These are phyloP conservation scores for Drosophila demipolita DNA, from an alignment of 2,888 invertebrate species.

Conservation along the genomic window DNA sequence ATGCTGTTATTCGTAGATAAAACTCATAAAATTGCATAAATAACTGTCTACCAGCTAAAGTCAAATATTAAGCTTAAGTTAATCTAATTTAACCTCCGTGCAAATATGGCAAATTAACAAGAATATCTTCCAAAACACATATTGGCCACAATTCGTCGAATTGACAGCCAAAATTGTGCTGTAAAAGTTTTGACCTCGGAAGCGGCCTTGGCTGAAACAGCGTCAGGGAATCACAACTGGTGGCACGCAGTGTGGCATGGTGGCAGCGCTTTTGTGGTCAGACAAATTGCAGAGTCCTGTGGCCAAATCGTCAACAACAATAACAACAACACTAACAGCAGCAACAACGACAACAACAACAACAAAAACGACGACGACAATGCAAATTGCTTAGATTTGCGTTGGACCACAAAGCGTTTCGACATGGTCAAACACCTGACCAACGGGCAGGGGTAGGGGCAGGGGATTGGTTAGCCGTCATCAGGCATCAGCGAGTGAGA, in stretches of 20 bases:
- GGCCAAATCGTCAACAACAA: constrained; percentile 56
- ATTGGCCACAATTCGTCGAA: constrained; percentile 29
- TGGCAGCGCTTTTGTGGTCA: constrained; percentile 61
- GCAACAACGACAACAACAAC: background rate
- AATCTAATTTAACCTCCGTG: background rate
- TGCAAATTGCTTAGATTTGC: constrained; percentile 76
- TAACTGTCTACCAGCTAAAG: background rate
- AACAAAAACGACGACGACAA: constrained; percentile 40
- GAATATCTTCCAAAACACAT: constrained; percentile 17
- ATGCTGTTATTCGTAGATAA: background rate
- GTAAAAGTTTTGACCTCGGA: constrained; percentile 20
- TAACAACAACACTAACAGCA: constrained; percentile 22
- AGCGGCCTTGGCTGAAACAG: constrained; percentile 2
- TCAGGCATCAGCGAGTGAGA: constrained; percentile 34
- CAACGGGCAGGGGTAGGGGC: constrained; percentile 7
- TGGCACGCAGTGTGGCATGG: constrained; percentile 5
- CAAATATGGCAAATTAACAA: constrained; percentile 40
- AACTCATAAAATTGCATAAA: background rate
- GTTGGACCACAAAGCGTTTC: constrained; percentile 68
- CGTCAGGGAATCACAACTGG: background rate
- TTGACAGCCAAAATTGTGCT: constrained; percentile 26
- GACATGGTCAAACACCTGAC: constrained; percentile 58
- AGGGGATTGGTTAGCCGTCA: constrained; percentile 17
- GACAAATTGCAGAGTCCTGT: constrained; percentile 56
- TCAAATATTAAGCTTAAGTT: constrained; percentile 1